phyloP scores from a whole-genome alignment of 2,888 invertebrate species.

The Perizoma affinitatum region DNA sequence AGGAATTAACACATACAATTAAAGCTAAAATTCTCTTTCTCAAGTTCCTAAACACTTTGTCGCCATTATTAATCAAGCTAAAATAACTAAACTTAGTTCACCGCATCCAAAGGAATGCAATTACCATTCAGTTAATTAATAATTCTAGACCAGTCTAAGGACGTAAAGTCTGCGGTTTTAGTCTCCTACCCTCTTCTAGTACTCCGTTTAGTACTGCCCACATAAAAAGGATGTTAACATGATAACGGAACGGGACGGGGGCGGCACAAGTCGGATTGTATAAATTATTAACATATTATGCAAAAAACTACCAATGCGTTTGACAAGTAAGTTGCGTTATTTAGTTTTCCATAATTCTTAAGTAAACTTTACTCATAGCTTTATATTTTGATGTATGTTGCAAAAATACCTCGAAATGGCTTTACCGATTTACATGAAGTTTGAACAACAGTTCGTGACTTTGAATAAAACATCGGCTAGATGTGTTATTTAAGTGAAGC shows the following conservation, averaged over 20 bases:
- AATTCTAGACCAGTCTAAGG: slow-evolving; percentile 79
- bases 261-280: neutral
- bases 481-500: too few relatives aligned
- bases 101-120: slow-evolving; percentile 73
- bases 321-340: too few relatives aligned
- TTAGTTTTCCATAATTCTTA: too few relatives aligned
- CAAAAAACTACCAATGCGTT: too few relatives aligned
- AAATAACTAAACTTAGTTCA: slow-evolving; percentile 53
- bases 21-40: neutral
- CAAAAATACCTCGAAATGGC: too few relatives aligned
- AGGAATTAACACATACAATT: too few relatives aligned
- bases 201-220: slow-evolving; percentile 30
- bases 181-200: slow-evolving; percentile 59
- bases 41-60: slow-evolving; percentile 19
- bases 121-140: slow-evolving; percentile 80
- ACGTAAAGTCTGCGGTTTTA: slow-evolving; percentile 76
- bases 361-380: too few relatives aligned
- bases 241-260: slow-evolving; percentile 12
- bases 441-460: too few relatives aligned
- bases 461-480: too few relatives aligned
- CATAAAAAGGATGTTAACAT: slow-evolving; percentile 32
- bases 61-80: slow-evolving; percentile 53
- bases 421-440: too few relatives aligned
- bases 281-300: too few relatives aligned
- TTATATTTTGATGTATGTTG: too few relatives aligned